Percentiles rank a stretch among this genome's conserved stretches.
These are phyloP conservation scores for Entosphenus tridentatus DNA, from an alignment of 2,113 vertebrate genomes.

Conservation along the genomic window DNA sequence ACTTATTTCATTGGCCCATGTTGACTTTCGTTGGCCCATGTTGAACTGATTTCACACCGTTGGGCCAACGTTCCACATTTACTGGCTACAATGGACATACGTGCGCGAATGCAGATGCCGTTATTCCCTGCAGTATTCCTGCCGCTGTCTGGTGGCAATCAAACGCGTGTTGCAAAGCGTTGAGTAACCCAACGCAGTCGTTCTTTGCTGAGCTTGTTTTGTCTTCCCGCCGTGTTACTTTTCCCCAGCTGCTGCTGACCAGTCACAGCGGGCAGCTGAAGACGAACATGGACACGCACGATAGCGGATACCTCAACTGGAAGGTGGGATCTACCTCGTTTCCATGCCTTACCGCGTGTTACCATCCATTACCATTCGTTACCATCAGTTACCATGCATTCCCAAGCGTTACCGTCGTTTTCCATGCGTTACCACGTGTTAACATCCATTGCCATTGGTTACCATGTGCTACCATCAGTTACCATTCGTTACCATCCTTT, in stretches of 20 bases:
- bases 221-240: neutral
- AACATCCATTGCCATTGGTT: too few relatives aligned
- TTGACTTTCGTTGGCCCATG: too few relatives aligned
- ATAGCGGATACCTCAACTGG: constrained; percentile 96
- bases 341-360: too few relatives aligned
- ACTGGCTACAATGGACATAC: neutral
- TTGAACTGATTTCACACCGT: too few relatives aligned
- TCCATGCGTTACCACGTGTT: too few relatives aligned
- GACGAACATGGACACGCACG: constrained; percentile 73
- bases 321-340: constrained; percentile 31
- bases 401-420: too few relatives aligned
- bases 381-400: too few relatives aligned
- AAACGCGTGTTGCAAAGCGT: neutral
- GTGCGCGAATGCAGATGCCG: neutral
- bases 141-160: neutral
- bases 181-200: too few relatives aligned
- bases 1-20: too few relatives aligned
- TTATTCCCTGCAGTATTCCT: neutral
- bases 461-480: too few relatives aligned
- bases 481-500: too few relatives aligned
- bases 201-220: neutral
- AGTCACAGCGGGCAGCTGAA: constrained; percentile 74
- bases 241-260: constrained; percentile 53
- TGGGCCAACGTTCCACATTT: neutral
- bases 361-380: too few relatives aligned